Evolutionary conservation across 1,140 invertebrate genomes (phyloP), one percentile per base, ranked within the genome.

Genomic region (Vanessa atalanta): DNA sequence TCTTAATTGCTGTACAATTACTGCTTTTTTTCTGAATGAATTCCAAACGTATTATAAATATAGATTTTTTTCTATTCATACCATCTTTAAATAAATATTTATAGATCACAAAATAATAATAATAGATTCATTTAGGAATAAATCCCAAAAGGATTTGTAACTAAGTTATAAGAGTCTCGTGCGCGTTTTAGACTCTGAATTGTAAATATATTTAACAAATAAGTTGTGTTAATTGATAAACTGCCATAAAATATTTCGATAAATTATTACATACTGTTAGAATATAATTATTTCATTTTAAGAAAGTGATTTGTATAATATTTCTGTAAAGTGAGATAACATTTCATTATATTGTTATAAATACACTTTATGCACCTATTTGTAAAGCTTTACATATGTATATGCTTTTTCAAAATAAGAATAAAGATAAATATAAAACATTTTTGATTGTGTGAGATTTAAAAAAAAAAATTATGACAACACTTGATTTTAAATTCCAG

Each of bases 301-400:
- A 61, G 6, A 31, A 57, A 57, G 31, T 7, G 12, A 61, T 37
- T 23, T 61, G 15, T 61, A 61, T 61, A 61, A 31, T 61, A n/a
- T 61, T 61, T 61, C 57, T 61, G 57, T 61, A 61, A 37, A 61
- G 57, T 26, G 57, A 61, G 23, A 61, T 61, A 61, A 61, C 23
- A 61, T 43, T 61, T 23, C 50, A 53, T 53, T 53, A 23, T 57
- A 26, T 23, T 61, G 14, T 61, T 61, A 61, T 60, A 60, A 60
- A 60, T 61, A 61, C 23, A 61, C 57, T 61, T 61, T 37, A 61
- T 61, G 57, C 57, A 61, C 57, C 57, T 61, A 61, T 61, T 61
- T 61, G 57, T 61, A 61, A 61, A 61, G 57, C 26, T 61, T 61
- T 31, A 61, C 31, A 61, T 37, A 61, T 61, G 15, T 37, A 61